Evolutionary conservation across 2,888 invertebrate species (phyloP), one percentile per base, ranked within the genome.

Genomic region (Aleiodes testaceus): DNA sequence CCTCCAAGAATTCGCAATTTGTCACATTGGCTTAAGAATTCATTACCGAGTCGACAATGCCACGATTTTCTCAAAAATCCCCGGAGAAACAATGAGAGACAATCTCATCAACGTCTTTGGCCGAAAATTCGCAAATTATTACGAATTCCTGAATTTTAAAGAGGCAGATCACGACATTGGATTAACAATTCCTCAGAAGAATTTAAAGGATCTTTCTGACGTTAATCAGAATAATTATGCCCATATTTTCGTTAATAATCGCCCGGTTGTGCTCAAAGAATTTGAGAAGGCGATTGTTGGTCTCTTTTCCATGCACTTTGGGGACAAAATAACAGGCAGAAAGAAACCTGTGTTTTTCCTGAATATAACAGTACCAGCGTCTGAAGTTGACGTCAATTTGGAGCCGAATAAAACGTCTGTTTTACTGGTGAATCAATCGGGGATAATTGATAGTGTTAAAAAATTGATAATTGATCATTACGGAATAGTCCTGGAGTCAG

Each of bases 401-500:
- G 91, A 92, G 72, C 90, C 91, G 1, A 91, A 91, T 83, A 92
- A 92, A 84, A 89, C 89, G 45, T 87, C 84, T 78, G 88, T 91
- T 47, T 80, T 90, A 50, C 81, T 91, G 1, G 88, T 89, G 53
- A 84, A 89, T 75, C 85, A 89, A 82, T 73, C 79, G 47, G 69
- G 69, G 61, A 71, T 87, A 47, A 36, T 82, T 3, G 66, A 78
- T 42, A 72, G 66, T 20, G 65, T 87, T 66, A 80, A 83, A 44
- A 78, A 78, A 18, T 67, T 78, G 26, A 68, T 87, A 64, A 72
- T 71, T 6, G 72, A 78, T 14, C 85, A 80, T 77, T 88, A 88
- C 76, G 81, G 68, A n/a, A 30, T 47, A 20, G 3, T 9, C 12
- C 2, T 61, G 16, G 45, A 22, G 16, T 9, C 16, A 12, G 16